Base-by-base conservation (phyloP, 2,113 vertebrate species). In the Apus apus region DNA sequence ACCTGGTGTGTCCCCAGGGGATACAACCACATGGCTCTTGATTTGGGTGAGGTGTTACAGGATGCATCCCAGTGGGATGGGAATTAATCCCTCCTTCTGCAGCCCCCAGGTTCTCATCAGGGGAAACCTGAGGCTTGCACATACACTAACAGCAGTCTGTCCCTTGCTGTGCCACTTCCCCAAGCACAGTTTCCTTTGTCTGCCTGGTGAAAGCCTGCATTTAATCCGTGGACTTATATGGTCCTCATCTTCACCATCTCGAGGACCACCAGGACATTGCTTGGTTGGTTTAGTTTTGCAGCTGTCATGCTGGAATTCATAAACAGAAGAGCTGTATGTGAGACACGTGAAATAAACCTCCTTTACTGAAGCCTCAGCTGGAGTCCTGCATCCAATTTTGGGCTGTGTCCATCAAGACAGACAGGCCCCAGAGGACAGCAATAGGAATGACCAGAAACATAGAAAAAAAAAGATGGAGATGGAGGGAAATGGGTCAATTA, bases 211-310 rank as follows among this genome's bases (percentile, higher is more conserved):
- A 88, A 86, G 51, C 21, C 82, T 90, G 68, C 34, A 68, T 71
- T 87, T 94, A 84, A 84, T 84, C 79, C 65, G 29, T 34, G 88
- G 50, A 90, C 95, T 93, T 96, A 93, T 85, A 90, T 62, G 88
- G 85, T 68, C 66, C 67, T 94, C 82, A 25, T 76, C 79, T 90
- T 79, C 83, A 83, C 36, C 5, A 5, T 66, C 51, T 2, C 64
- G 46, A 77, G 83, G 71, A 68, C 45, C 27, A 75, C 54, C 54
- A 87, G 34, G 54, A 76, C 51, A 46, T 43, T 65, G 71, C 79
- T 94, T 93, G 78, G 56, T 78, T 77, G 46, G 46, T 48, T 48
- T 48, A 18, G 58, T 51, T 81, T 84, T 62, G 8, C 88, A 88
- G 79, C 83, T 86, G 73, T 92, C 73, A 10, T 15, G 73, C 46